Conservation (phyloP, 2,797 vertebrate genomes). For the Steatocranus sp. region DNA sequence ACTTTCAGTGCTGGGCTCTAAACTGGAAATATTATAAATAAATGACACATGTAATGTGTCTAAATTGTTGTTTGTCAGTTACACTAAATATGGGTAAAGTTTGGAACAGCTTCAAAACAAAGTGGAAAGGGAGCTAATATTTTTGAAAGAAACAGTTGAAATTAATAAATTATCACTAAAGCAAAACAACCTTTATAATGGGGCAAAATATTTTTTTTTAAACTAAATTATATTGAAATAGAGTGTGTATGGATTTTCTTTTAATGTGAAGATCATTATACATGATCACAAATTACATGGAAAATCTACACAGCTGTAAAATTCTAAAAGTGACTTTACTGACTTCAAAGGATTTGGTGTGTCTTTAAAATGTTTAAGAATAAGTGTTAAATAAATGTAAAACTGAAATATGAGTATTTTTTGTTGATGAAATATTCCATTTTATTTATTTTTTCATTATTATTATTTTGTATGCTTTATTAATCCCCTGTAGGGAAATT, state of each 20-base stretch:
- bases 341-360: not conserved
- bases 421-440: not conserved
- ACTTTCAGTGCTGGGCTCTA: not conserved
- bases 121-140: not conserved
- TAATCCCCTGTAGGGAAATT: not conserved
- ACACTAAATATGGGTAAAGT: not conserved
- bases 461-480: not conserved
- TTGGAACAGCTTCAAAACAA: not conserved
- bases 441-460: not conserved
- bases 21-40: not conserved
- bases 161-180: not conserved
- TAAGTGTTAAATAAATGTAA: not conserved
- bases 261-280: not conserved
- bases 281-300: not conserved
- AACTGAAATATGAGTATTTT: not conserved
- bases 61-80: not conserved
- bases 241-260: not conserved
- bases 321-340: not conserved
- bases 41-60: not conserved
- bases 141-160: not conserved
- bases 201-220: not conserved
- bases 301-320: not conserved
- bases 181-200: not conserved
- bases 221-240: not conserved
- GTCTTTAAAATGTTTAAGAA: not conserved